phyloP scores from a whole-genome alignment of 2,113 vertebrate genomes.

The Pavo muticus region DNA sequence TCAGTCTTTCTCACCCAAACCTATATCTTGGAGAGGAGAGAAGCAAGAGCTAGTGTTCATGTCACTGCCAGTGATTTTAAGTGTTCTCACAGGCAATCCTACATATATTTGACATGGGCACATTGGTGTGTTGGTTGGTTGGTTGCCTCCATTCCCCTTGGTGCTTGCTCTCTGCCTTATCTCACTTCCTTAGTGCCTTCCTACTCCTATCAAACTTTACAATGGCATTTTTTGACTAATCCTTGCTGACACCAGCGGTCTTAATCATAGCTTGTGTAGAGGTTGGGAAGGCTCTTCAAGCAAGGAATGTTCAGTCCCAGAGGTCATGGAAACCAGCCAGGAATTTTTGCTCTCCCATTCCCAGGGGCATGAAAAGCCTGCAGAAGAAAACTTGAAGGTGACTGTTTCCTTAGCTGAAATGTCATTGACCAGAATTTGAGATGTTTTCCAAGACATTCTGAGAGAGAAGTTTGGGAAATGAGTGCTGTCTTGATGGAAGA shows the following conservation, averaged over 20 bases:
- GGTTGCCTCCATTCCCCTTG: background rate
- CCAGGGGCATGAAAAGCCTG: slow-evolving; percentile 18
- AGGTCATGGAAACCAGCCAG: slow-evolving; percentile 67
- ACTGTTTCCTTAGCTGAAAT: slow-evolving; percentile 59
- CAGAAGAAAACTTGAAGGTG: slow-evolving; percentile 55
- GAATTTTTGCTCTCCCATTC: slow-evolving; percentile 64
- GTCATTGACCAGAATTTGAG: slow-evolving; percentile 33
- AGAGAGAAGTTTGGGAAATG: slow-evolving; percentile 1
- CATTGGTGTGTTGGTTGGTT: background rate
- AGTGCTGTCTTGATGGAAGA: background rate
- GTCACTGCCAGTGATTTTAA: background rate
- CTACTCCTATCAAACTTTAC: background rate
- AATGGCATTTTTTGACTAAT: background rate
- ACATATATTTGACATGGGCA: background rate
- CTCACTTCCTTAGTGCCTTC: background rate
- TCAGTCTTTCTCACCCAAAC: background rate
- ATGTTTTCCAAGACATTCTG: slow-evolving; percentile 40
- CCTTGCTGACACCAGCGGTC: slow-evolving; percentile 23
- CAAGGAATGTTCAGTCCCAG: slow-evolving; percentile 37
- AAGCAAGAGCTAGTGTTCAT: background rate
- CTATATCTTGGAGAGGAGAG: background rate
- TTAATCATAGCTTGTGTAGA: background rate
- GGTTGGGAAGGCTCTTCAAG: slow-evolving; percentile 47
- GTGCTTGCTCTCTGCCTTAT: background rate
- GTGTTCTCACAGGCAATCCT: background rate